These are phyloP conservation scores for Mugil cephalus DNA, from an alignment of 2,113 vertebrate species.

Conservation along the genomic window DNA sequence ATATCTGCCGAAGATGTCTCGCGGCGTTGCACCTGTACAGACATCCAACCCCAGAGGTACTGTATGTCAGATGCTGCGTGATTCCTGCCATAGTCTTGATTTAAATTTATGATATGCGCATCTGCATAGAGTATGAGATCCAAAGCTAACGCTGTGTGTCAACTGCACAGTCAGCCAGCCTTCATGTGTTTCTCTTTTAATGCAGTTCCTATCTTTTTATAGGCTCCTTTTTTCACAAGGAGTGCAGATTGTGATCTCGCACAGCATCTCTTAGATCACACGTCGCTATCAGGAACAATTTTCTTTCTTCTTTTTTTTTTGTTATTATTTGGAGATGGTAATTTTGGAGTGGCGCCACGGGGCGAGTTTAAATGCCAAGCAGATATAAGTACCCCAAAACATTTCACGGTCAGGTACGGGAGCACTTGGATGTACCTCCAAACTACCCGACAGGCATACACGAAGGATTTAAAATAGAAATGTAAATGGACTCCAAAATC, in stretches of 20 bases:
- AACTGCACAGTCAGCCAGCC: conserved; percentile 8
- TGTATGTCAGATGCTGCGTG: background rate
- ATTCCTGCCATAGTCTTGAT: background rate
- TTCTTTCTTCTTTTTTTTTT: conserved; percentile 59
- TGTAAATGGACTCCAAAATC: background rate
- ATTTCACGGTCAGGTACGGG: conserved; percentile 55
- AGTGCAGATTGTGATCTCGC: conserved; percentile 55
- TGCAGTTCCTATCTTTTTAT: conserved; percentile 5
- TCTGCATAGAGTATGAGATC: background rate
- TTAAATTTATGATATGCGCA: background rate
- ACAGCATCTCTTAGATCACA: conserved; percentile 40
- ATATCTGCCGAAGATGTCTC: no score
- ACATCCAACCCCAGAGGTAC: no score
- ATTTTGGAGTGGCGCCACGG: conserved; percentile 45
- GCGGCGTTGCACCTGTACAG: no score
- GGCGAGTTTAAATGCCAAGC: conserved; percentile 45
- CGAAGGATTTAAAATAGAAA: conserved; percentile 48
- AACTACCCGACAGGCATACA: background rate
- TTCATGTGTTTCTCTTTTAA: background rate
- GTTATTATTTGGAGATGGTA: conserved; percentile 51
- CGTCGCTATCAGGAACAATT: conserved; percentile 46
- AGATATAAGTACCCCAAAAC: conserved; percentile 47
- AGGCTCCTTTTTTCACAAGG: conserved; percentile 11
- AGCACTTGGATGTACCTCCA: conserved; percentile 33
- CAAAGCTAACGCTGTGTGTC: background rate